A percentile compares a stretch with the other conserved stretches of the same genome.
Evolutionary conservation across 1,140 invertebrate species (phyloP).

Genomic region (Drosophila busckii): DNA sequence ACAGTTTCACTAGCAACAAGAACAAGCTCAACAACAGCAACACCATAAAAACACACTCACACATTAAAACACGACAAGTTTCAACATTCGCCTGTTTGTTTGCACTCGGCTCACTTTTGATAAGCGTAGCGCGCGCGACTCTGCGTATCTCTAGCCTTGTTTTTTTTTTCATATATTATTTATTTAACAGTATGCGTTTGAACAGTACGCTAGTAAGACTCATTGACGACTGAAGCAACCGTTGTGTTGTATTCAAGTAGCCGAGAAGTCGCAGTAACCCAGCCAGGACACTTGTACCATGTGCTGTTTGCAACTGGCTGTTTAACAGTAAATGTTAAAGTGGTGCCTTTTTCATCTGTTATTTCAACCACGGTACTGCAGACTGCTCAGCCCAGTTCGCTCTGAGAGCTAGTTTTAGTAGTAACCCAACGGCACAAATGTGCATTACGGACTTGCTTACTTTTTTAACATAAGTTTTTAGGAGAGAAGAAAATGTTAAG

Average conservation of each 20-base stretch:
- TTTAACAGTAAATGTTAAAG: no score
- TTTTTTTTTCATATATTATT: no score
- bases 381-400: no score
- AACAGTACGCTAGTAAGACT: conserved; percentile 61
- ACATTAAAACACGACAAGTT: conserved; percentile 23
- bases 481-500: no score
- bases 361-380: no score
- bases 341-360: conserved; percentile 27
- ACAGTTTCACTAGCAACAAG: conserved; percentile 30
- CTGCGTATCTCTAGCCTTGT: not conserved
- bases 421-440: no score
- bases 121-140: conserved; percentile 54
- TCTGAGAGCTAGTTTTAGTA: no score
- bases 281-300: conserved; percentile 61
- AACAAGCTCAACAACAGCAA: conserved; percentile 6
- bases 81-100: conserved; percentile 20
- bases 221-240: conserved; percentile 62
- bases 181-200: conserved; percentile 3
- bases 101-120: conserved; percentile 38
- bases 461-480: no score
- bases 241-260: conserved; percentile 41
- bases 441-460: no score
- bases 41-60: conserved; percentile 10
- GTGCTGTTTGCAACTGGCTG: conserved; percentile 20
- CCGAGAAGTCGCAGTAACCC: conserved; percentile 19